phyloP scores from a whole-genome alignment of 2,888 invertebrate species.

The Conops quadrifasciatus region DNA sequence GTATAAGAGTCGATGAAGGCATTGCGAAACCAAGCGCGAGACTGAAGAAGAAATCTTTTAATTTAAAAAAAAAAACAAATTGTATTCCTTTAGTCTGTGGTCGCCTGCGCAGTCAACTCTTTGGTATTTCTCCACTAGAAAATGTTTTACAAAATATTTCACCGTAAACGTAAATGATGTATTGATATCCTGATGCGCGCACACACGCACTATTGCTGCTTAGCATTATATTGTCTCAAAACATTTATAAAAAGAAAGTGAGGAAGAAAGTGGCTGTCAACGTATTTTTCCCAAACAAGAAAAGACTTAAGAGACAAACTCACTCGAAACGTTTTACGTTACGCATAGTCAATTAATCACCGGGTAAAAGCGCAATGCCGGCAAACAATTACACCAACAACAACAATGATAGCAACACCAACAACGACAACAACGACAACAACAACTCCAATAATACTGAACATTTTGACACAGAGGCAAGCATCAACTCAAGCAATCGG shows the following conservation, averaged over 20 bases:
- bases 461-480: no score
- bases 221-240: not conserved
- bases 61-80: no score
- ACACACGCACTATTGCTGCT: not conserved
- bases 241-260: slow-evolving; percentile 1
- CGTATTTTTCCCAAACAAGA: not conserved
- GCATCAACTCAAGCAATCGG: slow-evolving; percentile 41
- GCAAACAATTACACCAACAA: not conserved
- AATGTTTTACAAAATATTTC: not conserved
- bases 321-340: not conserved
- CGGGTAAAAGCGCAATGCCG: slow-evolving; percentile 12
- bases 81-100: no score
- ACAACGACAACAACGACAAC: not conserved
- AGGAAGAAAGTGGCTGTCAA: not conserved
- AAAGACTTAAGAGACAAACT: slow-evolving; percentile 17
- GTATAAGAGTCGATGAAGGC: no score
- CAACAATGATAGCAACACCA: not conserved
- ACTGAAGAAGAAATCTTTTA: no score
- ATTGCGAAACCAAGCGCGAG: no score
- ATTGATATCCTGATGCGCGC: no score
- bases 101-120: no score
- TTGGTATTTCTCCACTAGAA: no score
- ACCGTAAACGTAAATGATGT: not conserved
- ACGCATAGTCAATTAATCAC: slow-evolving; percentile 16
- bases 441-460: not conserved